Conservation (phyloP, 2,113 vertebrate species). For the Vidua chalybeata region DNA sequence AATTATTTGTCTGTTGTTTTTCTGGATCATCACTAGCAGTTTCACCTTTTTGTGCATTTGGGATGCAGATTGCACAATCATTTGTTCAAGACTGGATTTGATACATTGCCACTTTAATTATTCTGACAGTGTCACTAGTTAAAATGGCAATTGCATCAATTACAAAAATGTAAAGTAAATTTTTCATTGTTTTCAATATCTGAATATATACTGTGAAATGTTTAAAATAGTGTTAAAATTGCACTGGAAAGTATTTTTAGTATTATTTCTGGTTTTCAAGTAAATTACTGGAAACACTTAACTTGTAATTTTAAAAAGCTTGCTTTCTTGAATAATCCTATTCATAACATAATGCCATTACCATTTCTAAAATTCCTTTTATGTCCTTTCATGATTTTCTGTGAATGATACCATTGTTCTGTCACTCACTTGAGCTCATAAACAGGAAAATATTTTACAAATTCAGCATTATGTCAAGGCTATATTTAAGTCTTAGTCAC, state of each 20-base stretch:
- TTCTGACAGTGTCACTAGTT: background rate
- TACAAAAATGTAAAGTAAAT: background rate
- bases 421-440: background rate
- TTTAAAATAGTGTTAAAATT: background rate
- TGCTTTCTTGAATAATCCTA: background rate
- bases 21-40: background rate
- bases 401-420: slow-evolving; percentile 36
- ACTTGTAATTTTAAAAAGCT: background rate
- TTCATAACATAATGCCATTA: background rate
- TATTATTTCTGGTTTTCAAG: background rate
- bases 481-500: background rate
- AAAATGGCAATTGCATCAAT: background rate
- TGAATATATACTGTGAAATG: background rate
- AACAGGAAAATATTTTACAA: slow-evolving; percentile 35
- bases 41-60: background rate
- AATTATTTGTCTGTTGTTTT: background rate
- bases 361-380: slow-evolving; percentile 3
- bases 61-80: background rate
- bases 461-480: background rate
- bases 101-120: background rate
- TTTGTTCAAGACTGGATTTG: background rate
- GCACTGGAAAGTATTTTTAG: background rate
- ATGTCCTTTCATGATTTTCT: background rate
- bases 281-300: background rate
- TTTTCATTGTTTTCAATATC: background rate